Evolutionary conservation across 2,888 invertebrate species (phyloP), one percentile per base, ranked within the genome.

Genomic region (Sphaerophoria taeniata): DNA sequence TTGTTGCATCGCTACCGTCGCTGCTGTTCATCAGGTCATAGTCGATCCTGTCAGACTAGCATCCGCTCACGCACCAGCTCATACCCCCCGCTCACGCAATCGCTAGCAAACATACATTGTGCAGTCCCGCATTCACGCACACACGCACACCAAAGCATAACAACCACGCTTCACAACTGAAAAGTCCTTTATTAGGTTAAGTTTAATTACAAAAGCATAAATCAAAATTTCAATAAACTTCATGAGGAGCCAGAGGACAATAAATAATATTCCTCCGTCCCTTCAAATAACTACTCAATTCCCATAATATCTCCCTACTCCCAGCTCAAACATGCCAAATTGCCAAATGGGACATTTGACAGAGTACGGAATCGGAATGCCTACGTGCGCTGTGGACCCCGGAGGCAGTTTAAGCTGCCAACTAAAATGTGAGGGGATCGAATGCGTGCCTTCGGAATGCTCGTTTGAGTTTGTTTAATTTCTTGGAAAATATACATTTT

Each of bases 391-490:
- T n/a, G n/a, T n/a, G n/a, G n/a, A n/a, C n/a, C n/a, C n/a, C n/a
- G n/a, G n/a, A n/a, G 67, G 67, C 58, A 33, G 36, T 76, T 43
- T 12, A 12, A 9, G 12, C 58, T 34, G 43, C 63, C 24, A 55
- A 36, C 67, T 55, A 33, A 47, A 14, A 60, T 53, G 73, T 76
- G 72, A 72, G 61, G 7, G 31, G 33, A 39, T n/a, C n/a, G 39
- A 16, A 11, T 24, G 60, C 9, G 51, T 60, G 67, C 79, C 61
- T 76, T 76, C 69, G 63, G 33, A 69, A 80, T 45, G 80, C 76
- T 80, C 76, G 76, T 80, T 76, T 85, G 67, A 76, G 31, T 73
- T 72, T 80, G 76, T 56, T 85, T 76, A 85, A 85, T 85, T 75
- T 85, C 49, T 72, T 63, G 80, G 85, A 85, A 80, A 85, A 80